phyloP scores from a whole-genome alignment of 2,113 vertebrate genomes.

The Oreochromis tanganicae region DNA sequence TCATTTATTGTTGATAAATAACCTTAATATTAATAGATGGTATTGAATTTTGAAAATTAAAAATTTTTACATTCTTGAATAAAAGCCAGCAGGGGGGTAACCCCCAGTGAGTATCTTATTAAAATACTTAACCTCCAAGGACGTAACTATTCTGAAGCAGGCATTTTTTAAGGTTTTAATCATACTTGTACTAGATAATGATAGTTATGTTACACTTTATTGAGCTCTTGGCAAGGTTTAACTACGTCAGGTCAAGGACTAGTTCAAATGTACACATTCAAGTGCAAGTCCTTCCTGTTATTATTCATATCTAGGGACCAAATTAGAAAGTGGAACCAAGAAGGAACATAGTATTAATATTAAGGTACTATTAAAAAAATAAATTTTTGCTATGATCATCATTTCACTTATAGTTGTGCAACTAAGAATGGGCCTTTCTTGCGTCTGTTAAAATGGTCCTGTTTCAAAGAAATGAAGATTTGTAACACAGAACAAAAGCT shows the following conservation, averaged over 20 bases:
- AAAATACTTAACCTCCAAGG: conserved; percentile 42
- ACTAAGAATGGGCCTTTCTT: not conserved
- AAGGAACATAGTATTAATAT: not conserved
- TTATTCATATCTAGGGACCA: not conserved
- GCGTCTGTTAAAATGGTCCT: not conserved
- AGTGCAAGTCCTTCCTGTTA: not conserved
- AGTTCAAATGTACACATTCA: not conserved
- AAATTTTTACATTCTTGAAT: not conserved
- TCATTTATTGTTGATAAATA: not conserved
- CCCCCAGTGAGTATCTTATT: not conserved
- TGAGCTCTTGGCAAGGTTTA: conserved; percentile 46
- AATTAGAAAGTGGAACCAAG: not conserved
- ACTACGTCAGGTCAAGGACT: conserved; percentile 31
- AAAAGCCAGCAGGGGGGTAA: not conserved
- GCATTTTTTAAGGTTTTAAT: conserved; percentile 24
- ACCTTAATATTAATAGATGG: not conserved
- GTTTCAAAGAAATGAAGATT: not conserved
- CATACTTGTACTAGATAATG: conserved; percentile 41
- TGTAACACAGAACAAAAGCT: not conserved
- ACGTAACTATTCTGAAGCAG: not conserved
- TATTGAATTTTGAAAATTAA: not conserved
- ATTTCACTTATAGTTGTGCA: not conserved
- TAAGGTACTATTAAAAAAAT: not conserved
- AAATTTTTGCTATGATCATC: not conserved
- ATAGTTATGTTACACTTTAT: conserved; percentile 1